These are phyloP conservation scores for Neodon shergylaensis DNA, from an alignment of 2,113 vertebrate genomes.

Conservation along the genomic window DNA sequence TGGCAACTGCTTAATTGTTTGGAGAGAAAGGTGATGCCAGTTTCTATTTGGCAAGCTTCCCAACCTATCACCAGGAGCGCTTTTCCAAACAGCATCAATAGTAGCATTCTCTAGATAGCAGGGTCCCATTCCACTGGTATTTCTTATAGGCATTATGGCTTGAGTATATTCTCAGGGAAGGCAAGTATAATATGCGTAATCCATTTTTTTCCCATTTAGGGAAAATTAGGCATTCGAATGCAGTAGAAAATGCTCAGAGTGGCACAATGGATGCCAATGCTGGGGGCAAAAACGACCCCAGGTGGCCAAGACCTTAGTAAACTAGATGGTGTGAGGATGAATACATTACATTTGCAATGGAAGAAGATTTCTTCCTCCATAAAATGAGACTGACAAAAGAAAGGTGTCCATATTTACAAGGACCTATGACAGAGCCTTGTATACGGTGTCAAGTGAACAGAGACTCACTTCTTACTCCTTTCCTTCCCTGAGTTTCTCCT, in stretches of 20 bases:
- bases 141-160: constrained; percentile 54
- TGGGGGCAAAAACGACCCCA: constrained; percentile 50
- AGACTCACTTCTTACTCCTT: background rate
- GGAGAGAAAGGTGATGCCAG: constrained; percentile 62
- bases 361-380: background rate
- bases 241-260: constrained; percentile 19
- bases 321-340: background rate
- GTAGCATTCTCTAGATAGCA: constrained; percentile 52
- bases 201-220: constrained; percentile 58
- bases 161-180: constrained; percentile 32
- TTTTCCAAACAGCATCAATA: constrained; percentile 64
- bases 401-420: constrained; percentile 4
- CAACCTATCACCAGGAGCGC: constrained; percentile 54
- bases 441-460: background rate
- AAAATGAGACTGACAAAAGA: constrained; percentile 16
- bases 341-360: background rate
- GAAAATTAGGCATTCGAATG: constrained; percentile 60
- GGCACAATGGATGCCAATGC: background rate
- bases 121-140: constrained; percentile 1
- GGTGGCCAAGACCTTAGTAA: constrained; percentile 15
- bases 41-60: constrained; percentile 71
- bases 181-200: constrained; percentile 50
- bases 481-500: background rate
- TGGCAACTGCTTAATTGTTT: constrained; percentile 66
- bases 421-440: background rate